Evolutionary conservation across 1,140 invertebrate genomes (phyloP).

Genomic region (Tachypleus tridentatus): DNA sequence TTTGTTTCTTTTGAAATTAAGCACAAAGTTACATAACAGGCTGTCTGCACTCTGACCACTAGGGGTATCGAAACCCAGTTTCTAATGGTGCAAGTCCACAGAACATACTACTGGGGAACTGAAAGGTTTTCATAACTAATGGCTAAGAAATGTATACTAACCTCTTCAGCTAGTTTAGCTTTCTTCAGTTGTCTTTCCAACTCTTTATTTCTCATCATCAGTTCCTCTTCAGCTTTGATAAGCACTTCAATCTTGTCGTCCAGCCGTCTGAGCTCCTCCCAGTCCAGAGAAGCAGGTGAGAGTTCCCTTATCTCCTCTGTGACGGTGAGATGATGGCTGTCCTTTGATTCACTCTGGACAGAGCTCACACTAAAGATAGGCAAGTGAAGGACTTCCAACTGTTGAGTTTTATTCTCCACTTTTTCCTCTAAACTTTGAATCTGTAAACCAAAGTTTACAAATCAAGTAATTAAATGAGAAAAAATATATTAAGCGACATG

Average conservation of each 20-base stretch:
- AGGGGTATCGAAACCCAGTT: too few species aligned
- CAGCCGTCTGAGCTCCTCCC: conserved; percentile 13
- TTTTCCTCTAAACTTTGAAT: conserved; percentile 18
- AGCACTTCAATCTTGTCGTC: conserved; percentile 16
- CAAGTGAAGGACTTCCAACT: conserved; percentile 3
- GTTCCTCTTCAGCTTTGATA: conserved; percentile 12
- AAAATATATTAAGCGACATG: too few species aligned
- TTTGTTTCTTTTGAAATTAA: neutral
- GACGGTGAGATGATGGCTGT: conserved; percentile 4
- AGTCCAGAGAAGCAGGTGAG: conserved; percentile 16
- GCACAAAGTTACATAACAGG: too few species aligned
- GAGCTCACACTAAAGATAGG: conserved; percentile 6
- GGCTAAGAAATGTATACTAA: neutral
- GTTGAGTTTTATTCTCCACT: conserved; percentile 10
- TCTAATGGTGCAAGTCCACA: too few species aligned
- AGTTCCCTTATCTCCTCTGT: conserved; percentile 12
- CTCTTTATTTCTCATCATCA: conserved; percentile 13
- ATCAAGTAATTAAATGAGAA: too few species aligned
- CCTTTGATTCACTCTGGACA: conserved; percentile 7
- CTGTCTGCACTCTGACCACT: too few species aligned
- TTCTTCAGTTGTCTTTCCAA: conserved; percentile 8
- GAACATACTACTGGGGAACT: too few species aligned
- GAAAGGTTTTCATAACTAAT: too few species aligned
- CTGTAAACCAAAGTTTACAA: conserved; percentile 2
- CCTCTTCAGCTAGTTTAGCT: neutral